Conservation (phyloP, 1,140 invertebrate species). For the Penaeus indicus region DNA sequence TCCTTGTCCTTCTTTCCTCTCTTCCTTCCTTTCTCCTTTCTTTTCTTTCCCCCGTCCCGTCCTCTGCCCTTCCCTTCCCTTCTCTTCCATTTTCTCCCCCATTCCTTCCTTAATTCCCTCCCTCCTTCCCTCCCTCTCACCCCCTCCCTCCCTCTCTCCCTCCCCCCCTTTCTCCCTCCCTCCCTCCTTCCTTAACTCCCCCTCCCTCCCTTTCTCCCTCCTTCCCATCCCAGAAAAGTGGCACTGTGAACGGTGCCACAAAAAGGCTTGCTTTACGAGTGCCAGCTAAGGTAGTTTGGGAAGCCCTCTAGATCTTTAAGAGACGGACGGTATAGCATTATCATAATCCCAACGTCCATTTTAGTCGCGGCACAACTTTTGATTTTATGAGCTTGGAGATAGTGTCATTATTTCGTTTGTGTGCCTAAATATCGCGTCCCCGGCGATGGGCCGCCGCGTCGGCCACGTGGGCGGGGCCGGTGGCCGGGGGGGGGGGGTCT, state of each 20-base stretch:
- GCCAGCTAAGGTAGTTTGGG: constrained; percentile 52
- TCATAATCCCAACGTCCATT: constrained; percentile 34
- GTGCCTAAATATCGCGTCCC: too few relatives aligned
- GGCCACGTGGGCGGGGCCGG: too few relatives aligned
- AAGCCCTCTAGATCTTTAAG: constrained; percentile 3
- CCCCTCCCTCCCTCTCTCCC: too few relatives aligned
- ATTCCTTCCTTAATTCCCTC: neutral
- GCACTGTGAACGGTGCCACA: constrained; percentile 26
- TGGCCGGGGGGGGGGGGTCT: too few relatives aligned
- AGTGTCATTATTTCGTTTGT: too few relatives aligned
- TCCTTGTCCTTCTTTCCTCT: neutral
- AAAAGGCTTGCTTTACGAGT: constrained; percentile 50
- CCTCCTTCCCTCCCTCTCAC: neutral
- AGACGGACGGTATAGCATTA: constrained; percentile 36
- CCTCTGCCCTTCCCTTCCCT: neutral
- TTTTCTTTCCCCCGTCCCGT: neutral
- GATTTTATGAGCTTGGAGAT: neutral
- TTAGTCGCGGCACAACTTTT: constrained; percentile 4
- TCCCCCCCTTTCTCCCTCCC: neutral
- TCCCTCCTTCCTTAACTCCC: neutral
- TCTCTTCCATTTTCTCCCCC: too few relatives aligned
- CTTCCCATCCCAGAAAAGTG: constrained; percentile 28
- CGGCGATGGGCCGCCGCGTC: too few relatives aligned
- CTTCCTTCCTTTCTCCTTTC: neutral
- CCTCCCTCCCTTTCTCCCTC: neutral